Conservation (phyloP, 2,113 vertebrate genomes). For the Datnioides undecimradiatus region DNA sequence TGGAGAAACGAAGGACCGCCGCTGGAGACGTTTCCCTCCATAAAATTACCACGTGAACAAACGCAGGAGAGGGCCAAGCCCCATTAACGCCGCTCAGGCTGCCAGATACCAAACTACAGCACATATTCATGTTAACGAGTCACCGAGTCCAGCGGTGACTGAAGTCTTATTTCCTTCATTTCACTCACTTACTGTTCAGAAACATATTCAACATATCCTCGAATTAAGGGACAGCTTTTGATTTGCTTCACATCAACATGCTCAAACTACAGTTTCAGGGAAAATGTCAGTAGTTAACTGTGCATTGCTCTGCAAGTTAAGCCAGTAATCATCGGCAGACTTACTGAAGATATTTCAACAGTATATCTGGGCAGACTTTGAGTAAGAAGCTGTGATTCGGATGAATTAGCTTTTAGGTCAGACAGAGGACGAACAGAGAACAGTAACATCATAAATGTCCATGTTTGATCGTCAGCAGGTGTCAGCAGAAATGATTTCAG, state of each 20-base stretch:
- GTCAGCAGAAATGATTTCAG: conserved; percentile 7
- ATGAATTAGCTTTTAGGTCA: background rate
- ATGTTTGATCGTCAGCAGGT: background rate
- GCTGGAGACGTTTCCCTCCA: conserved; percentile 79
- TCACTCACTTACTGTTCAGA: background rate
- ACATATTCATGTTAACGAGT: conserved; percentile 48
- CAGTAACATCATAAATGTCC: background rate
- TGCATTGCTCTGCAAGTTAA: no score
- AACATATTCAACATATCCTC: background rate
- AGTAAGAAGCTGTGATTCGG: background rate
- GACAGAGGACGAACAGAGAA: no score
- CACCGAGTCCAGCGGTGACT: conserved; percentile 52
- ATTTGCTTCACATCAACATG: background rate
- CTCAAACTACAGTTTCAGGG: background rate
- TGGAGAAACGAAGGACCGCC: conserved; percentile 81
- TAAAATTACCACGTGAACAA: conserved; percentile 76
- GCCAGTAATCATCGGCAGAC: no score
- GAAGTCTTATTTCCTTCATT: conserved; percentile 46
- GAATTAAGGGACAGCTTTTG: background rate
- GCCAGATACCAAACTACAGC: conserved; percentile 36
- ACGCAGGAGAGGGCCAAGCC: conserved; percentile 60
- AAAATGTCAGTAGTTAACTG: background rate
- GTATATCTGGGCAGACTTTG: background rate
- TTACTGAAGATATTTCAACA: background rate
- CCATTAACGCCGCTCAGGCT: conserved; percentile 64